Percentiles rank a stretch among this genome's conserved stretches.
phyloP scores from a whole-genome alignment of 2,797 vertebrate genomes.

The Bufotes viridis region DNA sequence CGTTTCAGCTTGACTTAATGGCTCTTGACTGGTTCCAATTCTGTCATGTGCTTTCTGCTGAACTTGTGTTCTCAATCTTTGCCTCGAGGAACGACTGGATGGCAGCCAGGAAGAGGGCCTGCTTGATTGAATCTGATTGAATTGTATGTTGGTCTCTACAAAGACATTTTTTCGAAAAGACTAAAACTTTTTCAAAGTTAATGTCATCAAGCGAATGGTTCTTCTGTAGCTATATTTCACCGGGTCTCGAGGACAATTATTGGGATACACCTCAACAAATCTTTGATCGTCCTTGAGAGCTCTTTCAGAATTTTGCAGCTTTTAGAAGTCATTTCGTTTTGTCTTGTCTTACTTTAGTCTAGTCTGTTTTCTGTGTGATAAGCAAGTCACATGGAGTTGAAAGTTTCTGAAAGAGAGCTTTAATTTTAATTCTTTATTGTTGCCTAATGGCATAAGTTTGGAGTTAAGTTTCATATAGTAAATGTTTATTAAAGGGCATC shows the following conservation, averaged over 20 bases:
- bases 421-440: not conserved
- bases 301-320: not conserved
- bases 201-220: not conserved
- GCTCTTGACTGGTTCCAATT: conserved; percentile 41
- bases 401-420: not conserved
- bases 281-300: not conserved
- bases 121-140: conserved; percentile 53
- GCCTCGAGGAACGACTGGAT: conserved; percentile 12
- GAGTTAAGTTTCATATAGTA: not conserved
- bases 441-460: no score
- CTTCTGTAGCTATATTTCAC: not conserved
- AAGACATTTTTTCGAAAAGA: not conserved
- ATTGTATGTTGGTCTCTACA: conserved; percentile 40
- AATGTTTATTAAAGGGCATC: not conserved
- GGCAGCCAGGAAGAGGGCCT: conserved; percentile 23
- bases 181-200: conserved; percentile 49
- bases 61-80: conserved; percentile 26
- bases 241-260: not conserved
- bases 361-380: not conserved
- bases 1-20: conserved; percentile 49
- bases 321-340: not conserved
- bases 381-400: not conserved
- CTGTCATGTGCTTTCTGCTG: conserved; percentile 44
- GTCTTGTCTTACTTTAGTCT: not conserved
- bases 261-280: conserved; percentile 11